phyloP scores from a whole-genome alignment of 1,140 invertebrate species.

The Heterodera schachtii region DNA sequence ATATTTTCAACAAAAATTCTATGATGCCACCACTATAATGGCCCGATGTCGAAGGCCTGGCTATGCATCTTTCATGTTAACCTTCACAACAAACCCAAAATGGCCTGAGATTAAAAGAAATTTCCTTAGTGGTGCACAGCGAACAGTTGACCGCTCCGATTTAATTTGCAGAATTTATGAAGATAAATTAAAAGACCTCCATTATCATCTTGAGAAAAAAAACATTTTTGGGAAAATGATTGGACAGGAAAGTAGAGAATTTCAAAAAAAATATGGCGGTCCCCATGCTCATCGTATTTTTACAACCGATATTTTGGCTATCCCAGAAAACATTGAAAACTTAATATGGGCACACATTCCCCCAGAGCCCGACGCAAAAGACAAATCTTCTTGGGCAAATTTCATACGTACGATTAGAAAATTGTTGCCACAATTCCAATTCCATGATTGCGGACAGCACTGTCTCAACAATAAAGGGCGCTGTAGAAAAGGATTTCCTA shows the following conservation, averaged over 20 bases:
- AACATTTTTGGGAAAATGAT: not conserved
- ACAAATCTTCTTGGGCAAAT: no score
- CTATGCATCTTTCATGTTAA: not conserved
- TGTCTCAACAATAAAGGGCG: no score
- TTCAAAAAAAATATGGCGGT: constrained; percentile 14
- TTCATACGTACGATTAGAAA: no score
- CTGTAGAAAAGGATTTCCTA: no score
- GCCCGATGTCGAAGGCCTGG: not conserved
- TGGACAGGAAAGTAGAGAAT: constrained; percentile 4
- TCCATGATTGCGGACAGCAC: no score
- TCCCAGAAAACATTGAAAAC: no score
- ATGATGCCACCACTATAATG: constrained; percentile 11
- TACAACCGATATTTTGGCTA: no score
- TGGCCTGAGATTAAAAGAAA: constrained; percentile 1
- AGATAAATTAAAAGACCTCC: not conserved
- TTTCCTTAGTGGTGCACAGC: not conserved
- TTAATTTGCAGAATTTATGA: not conserved
- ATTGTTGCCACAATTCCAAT: no score
- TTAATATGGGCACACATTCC: no score
- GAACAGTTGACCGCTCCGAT: not conserved
- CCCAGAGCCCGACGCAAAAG: no score
- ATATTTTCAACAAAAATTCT: constrained; percentile 15
- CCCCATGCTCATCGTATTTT: not conserved
- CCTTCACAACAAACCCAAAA: not conserved
- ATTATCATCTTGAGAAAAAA: not conserved